A percentile compares a stretch with the other conserved stretches of the same genome.
These are phyloP conservation scores for Pteruthius melanotis DNA, from an alignment of 2,113 vertebrate genomes.

Conservation along the genomic window DNA sequence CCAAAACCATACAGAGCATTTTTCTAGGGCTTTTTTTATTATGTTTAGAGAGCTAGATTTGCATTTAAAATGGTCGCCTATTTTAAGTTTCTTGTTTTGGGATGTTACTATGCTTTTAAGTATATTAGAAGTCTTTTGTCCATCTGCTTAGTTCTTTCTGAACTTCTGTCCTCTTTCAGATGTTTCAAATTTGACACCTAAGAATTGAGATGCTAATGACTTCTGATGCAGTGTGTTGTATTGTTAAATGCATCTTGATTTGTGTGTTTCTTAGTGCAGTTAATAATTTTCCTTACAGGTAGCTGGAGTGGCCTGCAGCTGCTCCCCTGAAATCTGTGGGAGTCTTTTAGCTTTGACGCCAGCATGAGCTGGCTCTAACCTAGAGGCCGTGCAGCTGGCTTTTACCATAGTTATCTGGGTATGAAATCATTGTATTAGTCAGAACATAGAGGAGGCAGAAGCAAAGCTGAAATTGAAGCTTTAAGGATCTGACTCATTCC, in stretches of 20 bases:
- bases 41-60: not conserved
- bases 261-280: not conserved
- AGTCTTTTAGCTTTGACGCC: not conserved
- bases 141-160: not conserved
- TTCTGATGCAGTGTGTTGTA: not conserved
- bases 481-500: slow-evolving; percentile 31
- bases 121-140: not conserved
- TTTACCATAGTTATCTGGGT: not conserved
- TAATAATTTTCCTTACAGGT: not conserved
- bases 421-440: not conserved
- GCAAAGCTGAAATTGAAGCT: slow-evolving; percentile 30
- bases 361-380: not conserved
- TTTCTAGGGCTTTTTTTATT: not conserved
- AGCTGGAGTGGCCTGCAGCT: not conserved
- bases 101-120: not conserved
- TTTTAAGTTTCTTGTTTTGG: not conserved
- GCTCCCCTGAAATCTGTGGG: not conserved
- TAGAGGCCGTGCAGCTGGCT: not conserved
- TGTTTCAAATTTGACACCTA: not conserved
- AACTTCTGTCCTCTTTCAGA: not conserved
- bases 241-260: not conserved
- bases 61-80: not conserved
- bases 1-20: not conserved
- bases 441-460: slow-evolving; percentile 44
- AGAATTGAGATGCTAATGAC: not conserved